A percentile compares a stretch with the other conserved stretches of the same genome.
Conservation (phyloP, 2,888 invertebrate genomes). For the Pristionchus entomophagus region DNA sequence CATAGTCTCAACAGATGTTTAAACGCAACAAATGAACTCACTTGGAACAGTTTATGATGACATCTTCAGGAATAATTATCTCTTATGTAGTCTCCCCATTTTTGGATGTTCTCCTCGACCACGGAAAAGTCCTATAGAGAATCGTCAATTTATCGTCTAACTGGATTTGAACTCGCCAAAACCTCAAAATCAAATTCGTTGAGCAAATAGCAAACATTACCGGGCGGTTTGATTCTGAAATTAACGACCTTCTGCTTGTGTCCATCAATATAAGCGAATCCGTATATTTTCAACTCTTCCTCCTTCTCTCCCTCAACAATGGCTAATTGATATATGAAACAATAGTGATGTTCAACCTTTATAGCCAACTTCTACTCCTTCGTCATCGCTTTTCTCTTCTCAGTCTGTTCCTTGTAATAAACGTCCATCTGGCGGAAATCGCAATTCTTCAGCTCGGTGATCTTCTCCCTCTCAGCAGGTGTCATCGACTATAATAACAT, state of each 20-base stretch:
- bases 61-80: conserved; percentile 92
- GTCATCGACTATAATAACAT: conserved; percentile 84
- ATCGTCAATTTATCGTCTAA: background rate
- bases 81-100: conserved; percentile 95
- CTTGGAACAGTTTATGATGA: conserved; percentile 97
- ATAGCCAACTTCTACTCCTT: conserved; percentile 92
- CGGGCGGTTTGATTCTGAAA: conserved; percentile 98
- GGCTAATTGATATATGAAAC: conserved; percentile 77
- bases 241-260: conserved; percentile 99
- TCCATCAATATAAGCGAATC: conserved; percentile 94
- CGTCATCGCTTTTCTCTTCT: conserved; percentile 88
- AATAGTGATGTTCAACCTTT: conserved; percentile 55
- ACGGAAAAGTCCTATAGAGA: conserved; percentile 83
- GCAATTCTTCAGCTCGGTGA: conserved; percentile 92
- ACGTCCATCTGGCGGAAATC: conserved; percentile 92
- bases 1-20: no score
- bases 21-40: conserved; percentile 76
- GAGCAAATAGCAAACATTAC: no score
- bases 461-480: conserved; percentile 86
- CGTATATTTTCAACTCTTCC: conserved; percentile 89
- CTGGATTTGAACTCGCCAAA: background rate
- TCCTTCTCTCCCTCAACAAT: conserved; percentile 89
- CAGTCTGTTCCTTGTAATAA: conserved; percentile 85
- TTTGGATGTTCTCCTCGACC: conserved; percentile 99
- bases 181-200: no score